These are phyloP conservation scores for Ictalurus furcatus DNA, from an alignment of 2,113 vertebrate genomes.

Conservation along the genomic window DNA sequence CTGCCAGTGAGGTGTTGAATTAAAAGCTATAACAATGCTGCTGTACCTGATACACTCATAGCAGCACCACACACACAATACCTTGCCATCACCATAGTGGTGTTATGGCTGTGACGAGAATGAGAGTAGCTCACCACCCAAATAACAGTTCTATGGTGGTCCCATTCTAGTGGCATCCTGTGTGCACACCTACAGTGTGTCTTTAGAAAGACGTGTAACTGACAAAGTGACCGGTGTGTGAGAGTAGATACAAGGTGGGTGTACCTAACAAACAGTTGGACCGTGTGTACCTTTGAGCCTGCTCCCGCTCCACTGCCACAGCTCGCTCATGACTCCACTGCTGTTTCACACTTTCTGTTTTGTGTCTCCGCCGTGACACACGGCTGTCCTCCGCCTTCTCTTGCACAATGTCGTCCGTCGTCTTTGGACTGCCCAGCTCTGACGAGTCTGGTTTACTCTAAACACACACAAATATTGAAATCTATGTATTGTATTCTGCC, in stretches of 20 bases:
- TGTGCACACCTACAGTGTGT: not conserved
- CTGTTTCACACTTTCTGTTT: conserved; percentile 91
- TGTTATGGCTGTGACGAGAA: not conserved
- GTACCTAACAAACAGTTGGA: not conserved
- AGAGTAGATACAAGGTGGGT: not conserved
- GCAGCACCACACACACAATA: not conserved
- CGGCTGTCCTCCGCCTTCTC: conserved; percentile 88
- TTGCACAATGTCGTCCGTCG: conserved; percentile 93
- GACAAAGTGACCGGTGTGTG: not conserved
- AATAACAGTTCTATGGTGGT: not conserved
- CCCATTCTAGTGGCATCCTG: not conserved
- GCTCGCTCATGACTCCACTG: conserved; percentile 82
- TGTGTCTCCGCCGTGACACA: conserved; percentile 82
- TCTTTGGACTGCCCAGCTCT: conserved; percentile 91
- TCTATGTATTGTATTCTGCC: not conserved
- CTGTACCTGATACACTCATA: too few relatives aligned
- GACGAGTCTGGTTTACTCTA: conserved; percentile 91
- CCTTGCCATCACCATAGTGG: not conserved
- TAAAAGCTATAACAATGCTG: not conserved
- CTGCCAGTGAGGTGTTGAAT: not conserved
- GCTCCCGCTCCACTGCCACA: conserved; percentile 78
- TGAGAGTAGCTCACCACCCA: not conserved
- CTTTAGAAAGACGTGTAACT: not conserved
- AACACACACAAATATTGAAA: not conserved
- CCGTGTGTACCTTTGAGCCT: conserved; percentile 80